These are phyloP conservation scores for Enteromius mattozi DNA, from an alignment of 2,797 vertebrate species.

Conservation along the genomic window DNA sequence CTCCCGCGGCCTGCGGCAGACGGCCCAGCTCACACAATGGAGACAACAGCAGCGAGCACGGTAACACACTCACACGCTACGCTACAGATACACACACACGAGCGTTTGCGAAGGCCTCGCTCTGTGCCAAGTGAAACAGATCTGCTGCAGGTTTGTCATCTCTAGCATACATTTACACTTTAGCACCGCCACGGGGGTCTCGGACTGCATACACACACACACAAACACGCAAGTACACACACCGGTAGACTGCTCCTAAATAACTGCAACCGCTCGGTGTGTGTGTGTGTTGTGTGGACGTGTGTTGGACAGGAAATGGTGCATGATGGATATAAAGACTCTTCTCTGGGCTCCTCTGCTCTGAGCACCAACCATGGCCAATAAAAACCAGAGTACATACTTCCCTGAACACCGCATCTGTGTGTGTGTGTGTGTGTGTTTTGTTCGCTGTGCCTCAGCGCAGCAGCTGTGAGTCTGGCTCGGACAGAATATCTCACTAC, in stretches of 20 bases:
- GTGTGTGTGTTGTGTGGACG: constrained; percentile 40
- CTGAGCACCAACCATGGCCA: constrained; percentile 63
- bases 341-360: constrained; percentile 56
- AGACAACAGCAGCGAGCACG: constrained; percentile 91
- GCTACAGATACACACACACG: constrained; percentile 24
- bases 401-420: constrained; percentile 40
- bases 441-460: constrained; percentile 28
- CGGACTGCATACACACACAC: constrained; percentile 34
- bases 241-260: constrained; percentile 38
- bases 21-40: constrained; percentile 87
- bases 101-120: constrained; percentile 44
- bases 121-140: constrained; percentile 68
- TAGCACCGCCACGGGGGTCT: constrained; percentile 59
- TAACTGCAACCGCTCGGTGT: constrained; percentile 27
- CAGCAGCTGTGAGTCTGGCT: constrained; percentile 54
- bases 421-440: constrained; percentile 36
- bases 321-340: constrained; percentile 60
- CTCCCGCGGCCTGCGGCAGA: constrained; percentile 84
- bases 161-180: constrained; percentile 65
- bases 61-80: constrained; percentile 72
- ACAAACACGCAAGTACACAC: constrained; percentile 40
- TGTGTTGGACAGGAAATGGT: constrained; percentile 59
- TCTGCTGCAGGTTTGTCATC: constrained; percentile 66
- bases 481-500: constrained; percentile 48
- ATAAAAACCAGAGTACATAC: constrained; percentile 62